phyloP scores from a whole-genome alignment of 1,140 invertebrate genomes.

The Brachionus manjavacas region DNA sequence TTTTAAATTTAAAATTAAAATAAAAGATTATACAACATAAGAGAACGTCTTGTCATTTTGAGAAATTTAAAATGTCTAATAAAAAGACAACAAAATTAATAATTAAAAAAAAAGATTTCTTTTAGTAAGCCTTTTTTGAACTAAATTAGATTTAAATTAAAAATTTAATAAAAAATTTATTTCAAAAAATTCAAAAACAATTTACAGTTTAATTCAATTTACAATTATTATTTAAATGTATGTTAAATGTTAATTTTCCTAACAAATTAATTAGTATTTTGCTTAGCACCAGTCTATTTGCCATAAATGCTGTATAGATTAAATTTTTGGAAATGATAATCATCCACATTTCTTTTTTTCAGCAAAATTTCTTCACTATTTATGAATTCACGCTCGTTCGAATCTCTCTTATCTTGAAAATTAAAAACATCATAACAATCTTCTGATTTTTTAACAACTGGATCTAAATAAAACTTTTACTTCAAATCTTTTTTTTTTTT shows the following conservation, averaged over 20 bases:
- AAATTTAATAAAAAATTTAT: neutral
- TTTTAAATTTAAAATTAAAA: no score
- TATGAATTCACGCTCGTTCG: neutral
- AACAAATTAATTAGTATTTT: neutral
- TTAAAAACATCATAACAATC: neutral
- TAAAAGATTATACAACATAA: no score
- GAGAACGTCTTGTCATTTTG: no score
- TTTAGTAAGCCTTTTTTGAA: no score
- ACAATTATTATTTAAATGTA: neutral
- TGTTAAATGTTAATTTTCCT: neutral
- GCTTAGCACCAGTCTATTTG: neutral
- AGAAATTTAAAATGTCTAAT: no score
- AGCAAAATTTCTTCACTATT: neutral
- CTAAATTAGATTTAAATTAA: no score
- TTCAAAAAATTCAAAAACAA: neutral
- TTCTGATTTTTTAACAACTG: neutral
- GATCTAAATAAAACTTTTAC: neutral
- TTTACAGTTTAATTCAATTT: neutral
- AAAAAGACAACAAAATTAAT: no score
- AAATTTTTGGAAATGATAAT: conserved; percentile 5
- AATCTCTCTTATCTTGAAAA: neutral
- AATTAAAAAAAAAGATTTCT: no score
- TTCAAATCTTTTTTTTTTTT: neutral
- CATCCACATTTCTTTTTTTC: neutral
- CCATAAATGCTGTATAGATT: neutral